Evolutionary conservation across 2,113 vertebrate genomes (phyloP).

Genomic region (human (Homo sapiens)): GRCh38 chr1:177925001-177925500

Average conservation of each 20-base stretch:
- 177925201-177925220: background rate
- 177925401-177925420: background rate
- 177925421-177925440: background rate
- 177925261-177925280: background rate
- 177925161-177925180: background rate
- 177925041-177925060: background rate
- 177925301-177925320: background rate
- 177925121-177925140: background rate
- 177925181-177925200: slow-evolving; percentile 15
- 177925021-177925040: background rate
- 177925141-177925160: background rate
- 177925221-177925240: background rate
- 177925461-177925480: background rate
- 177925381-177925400: background rate
- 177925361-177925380: background rate
- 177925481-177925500: background rate
- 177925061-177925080: background rate
- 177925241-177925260: background rate
- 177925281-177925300: background rate
- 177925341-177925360: slow-evolving; percentile 11
- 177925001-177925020: background rate
- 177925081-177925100: background rate
- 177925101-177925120: background rate
- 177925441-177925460: background rate
- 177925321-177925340: background rate